A percentile compares a stretch with the other conserved stretches of the same genome.
These are phyloP conservation scores for Larimichthys polyactis DNA, from an alignment of 2,113 vertebrate genomes.

Conservation along the genomic window DNA sequence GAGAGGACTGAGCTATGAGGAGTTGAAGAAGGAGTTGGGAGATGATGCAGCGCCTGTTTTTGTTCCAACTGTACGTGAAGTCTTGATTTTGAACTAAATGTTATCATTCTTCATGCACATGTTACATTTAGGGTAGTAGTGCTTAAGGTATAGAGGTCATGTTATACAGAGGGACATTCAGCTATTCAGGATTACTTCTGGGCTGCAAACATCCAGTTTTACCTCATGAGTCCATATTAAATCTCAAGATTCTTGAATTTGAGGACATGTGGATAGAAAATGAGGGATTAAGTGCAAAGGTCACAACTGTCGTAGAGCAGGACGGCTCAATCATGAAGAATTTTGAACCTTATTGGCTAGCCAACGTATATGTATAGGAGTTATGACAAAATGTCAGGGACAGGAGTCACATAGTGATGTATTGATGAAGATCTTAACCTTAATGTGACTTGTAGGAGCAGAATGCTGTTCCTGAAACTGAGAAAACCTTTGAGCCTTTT, in stretches of 20 bases:
- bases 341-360: too few relatives aligned
- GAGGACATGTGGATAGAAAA: not conserved
- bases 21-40: conserved; percentile 89
- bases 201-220: not conserved
- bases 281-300: too few relatives aligned
- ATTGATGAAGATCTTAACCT: not conserved
- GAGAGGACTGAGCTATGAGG: conserved; percentile 90
- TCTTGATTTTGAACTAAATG: not conserved
- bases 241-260: not conserved
- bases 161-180: not conserved
- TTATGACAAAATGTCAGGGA: not conserved
- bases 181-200: not conserved
- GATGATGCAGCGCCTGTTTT: conserved; percentile 66
- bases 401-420: not conserved
- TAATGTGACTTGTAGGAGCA: conserved; percentile 56
- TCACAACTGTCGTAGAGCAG: not conserved
- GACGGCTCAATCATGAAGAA: not conserved
- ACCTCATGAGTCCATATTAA: not conserved
- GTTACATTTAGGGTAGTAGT: not conserved
- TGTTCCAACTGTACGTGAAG: conserved; percentile 76
- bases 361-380: too few relatives aligned
- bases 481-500: conserved; percentile 55
- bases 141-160: too few relatives aligned
- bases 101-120: not conserved
- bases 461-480: conserved; percentile 12